Evolutionary conservation across 92 coral and sea anemone species (phyloP), one percentile per base, ranked within the genome.

Genomic region (Porites evermanni): DNA sequence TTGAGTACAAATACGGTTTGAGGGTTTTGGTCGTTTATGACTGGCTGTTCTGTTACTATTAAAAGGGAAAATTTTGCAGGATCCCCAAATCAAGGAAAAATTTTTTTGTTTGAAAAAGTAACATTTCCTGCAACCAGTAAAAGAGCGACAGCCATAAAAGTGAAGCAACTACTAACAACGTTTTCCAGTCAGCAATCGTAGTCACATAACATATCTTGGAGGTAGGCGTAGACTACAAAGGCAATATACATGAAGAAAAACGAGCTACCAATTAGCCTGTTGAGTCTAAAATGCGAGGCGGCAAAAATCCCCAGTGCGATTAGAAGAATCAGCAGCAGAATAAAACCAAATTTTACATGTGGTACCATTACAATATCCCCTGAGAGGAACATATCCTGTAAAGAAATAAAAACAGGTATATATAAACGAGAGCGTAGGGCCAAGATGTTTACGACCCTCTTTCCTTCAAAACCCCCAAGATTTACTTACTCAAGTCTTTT

Each of bases 321-420:
- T 32, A 89, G 1, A 6, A 97, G 93, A 70, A 97, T 93, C 47
- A 97, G 86, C 53, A 97, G 93, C 70, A 97, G 90, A 66, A 97
- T 88, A 61, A 97, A 95, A 18, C 99, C 98, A 92, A 97, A 97
- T 88, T 97, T 97, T 7, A 91, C 99, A 90, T 97, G 99, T 14
- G 99, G 98, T 21, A 91, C 91, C 52, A 97, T 88, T 8, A 93
- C 3, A 89, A 97, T 79, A 72, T 84, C 89, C 5, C 90, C 96
- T 23, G 95, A 70, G 29, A 89, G 86, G 6, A 95, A 66, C 91
- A 90, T 51, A 53, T 88, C 87, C 99, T 97, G 60, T 26, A 63
- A 84, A 21, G 24, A 76, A 44, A 91, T 80, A 79, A n/a, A 69
- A 81, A 29, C 67, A 2, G 12, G 21, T 24, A 63, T 44, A 60